Conservation (phyloP, 92 coral and sea anemone species). For the Porites divaricata region DNA sequence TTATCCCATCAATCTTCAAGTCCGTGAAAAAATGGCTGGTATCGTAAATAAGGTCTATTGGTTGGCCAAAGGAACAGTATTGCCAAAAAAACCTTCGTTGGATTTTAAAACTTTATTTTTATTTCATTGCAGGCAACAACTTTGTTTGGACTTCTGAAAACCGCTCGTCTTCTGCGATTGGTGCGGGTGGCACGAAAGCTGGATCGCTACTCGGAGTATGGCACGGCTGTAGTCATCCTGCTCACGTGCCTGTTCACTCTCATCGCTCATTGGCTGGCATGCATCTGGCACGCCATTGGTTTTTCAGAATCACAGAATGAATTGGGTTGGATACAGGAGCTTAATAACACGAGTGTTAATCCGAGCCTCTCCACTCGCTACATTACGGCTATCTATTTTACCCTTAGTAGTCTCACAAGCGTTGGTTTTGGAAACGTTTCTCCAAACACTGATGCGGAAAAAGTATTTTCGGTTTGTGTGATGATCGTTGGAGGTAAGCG, state of each 20-base stretch:
- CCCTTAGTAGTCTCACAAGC: constrained; percentile 91
- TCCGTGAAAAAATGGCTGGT: no score
- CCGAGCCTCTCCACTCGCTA: constrained; percentile 57
- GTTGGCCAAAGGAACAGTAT: no score
- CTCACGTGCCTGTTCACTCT: constrained; percentile 91
- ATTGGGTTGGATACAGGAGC: constrained; percentile 78
- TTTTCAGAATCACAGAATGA: constrained; percentile 44
- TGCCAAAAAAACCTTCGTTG: neutral
- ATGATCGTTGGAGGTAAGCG: constrained; percentile 95
- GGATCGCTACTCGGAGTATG: constrained; percentile 98
- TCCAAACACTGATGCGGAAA: constrained; percentile 92
- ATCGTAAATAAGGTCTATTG: no score
- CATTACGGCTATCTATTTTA: constrained; percentile 89
- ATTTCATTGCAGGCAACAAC: constrained; percentile 72
- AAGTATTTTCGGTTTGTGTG: constrained; percentile 88
- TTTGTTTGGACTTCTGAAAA: constrained; percentile 86
- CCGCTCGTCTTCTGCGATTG: constrained; percentile 93
- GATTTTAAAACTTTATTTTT: neutral
- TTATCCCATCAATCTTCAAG: no score
- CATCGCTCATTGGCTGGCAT: constrained; percentile 97
- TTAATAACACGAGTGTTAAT: constrained; percentile 8
- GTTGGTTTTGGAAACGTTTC: constrained; percentile 98
- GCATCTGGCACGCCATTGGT: constrained; percentile 96
- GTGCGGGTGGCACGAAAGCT: constrained; percentile 97
- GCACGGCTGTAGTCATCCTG: constrained; percentile 91